A percentile compares a stretch with the other conserved stretches of the same genome.
These are phyloP conservation scores for Spodoptera picta DNA, from an alignment of 2,888 invertebrate species.

Conservation along the genomic window DNA sequence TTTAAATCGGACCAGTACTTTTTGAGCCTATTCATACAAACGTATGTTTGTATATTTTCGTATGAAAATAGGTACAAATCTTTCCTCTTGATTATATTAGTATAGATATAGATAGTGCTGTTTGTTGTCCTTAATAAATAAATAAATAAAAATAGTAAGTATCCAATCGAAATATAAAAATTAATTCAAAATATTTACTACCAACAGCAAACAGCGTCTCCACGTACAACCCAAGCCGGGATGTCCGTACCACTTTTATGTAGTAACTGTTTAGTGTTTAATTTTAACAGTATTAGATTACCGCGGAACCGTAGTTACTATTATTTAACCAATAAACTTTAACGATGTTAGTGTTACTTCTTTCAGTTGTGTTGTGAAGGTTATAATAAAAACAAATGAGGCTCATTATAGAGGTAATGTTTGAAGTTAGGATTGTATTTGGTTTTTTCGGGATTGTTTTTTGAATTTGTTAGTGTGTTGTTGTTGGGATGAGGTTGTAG, in stretches of 20 bases:
- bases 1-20: too few relatives aligned
- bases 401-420: constrained; percentile 30
- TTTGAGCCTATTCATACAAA: too few relatives aligned
- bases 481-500: too few relatives aligned
- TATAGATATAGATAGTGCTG: too few relatives aligned
- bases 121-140: too few relatives aligned
- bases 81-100: too few relatives aligned
- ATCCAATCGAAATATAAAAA: too few relatives aligned
- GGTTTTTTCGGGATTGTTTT: too few relatives aligned
- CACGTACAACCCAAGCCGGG: constrained; percentile 21
- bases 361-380: constrained; percentile 28
- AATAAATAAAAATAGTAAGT: too few relatives aligned
- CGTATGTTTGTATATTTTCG: too few relatives aligned
- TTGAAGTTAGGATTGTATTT: constrained; percentile 21
- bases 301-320: constrained; percentile 52
- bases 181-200: neutral
- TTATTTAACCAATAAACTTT: constrained; percentile 62
- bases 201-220: constrained; percentile 23
- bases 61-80: too few relatives aligned
- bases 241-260: constrained; percentile 59
- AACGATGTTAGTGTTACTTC: constrained; percentile 51
- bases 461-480: too few relatives aligned
- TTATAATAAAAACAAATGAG: constrained; percentile 42
- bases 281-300: constrained; percentile 66
- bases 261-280: constrained; percentile 65